Evolutionary conservation across 30 jellyfish, hydroid and myxozoan species (phyloP), one percentile per base, ranked within the genome.

Genomic region (Cassiopea andromeda): DNA sequence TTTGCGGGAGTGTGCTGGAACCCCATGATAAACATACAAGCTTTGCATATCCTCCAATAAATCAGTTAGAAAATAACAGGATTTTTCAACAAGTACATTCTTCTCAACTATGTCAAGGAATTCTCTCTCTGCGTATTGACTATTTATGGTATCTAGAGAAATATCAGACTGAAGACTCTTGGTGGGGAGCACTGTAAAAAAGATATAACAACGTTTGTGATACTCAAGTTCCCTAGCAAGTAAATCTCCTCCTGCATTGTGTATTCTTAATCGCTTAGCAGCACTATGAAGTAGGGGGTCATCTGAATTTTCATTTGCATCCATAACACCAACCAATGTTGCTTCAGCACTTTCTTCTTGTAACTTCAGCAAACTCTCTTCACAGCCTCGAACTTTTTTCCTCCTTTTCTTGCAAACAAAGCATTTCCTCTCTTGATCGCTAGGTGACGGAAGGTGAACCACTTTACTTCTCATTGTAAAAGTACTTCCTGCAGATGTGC

Each of bases 1-100:
- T 82, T 82, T 82, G 91, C 91, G 91, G 83, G 73, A 82, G 67
- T 67, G 43, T 60, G 50, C 91, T 82, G 91, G 83, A 82, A 82
- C 91, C 91, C 91, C 91, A 82, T 82, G 84, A 82, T 64, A 82
- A 64, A 46, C 84, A 69, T 82, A 82, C 64, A 82, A 82, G 82
- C 82, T 82, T 82, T 82, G 91, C 83, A 82, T 82, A 82, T 82
- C 82, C 90, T 81, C 90, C 90, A 81, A 81, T 81, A 81, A 81
- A 81, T 81, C 90, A 64, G 81, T 81, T n/a, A 81, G 90, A 81
- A 81, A 80, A 45, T 64, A 81, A 81, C 90, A 81, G 90, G 90
- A 81, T 81, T 81, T 81, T 59, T 58, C 90, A 81, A 81, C 61
- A 61, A 81, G 10, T 48, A 81, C 90, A 59, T 81, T 81, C 90